phyloP scores from a whole-genome alignment of 2,888 invertebrate genomes.

The Hydriomena furcata region DNA sequence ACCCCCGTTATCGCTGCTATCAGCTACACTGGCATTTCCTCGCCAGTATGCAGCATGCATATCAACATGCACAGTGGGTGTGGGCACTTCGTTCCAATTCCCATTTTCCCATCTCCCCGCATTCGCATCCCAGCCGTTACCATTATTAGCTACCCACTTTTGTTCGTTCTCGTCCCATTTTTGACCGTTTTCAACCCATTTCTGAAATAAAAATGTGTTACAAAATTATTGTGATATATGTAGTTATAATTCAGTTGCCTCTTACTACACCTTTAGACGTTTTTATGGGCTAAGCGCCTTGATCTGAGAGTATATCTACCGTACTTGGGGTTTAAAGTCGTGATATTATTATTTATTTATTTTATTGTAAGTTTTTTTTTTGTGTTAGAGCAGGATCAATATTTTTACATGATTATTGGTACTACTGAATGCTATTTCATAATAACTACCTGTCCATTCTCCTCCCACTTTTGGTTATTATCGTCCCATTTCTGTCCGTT shows the following conservation, averaged over 20 bases:
- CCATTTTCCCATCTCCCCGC: constrained; percentile 62
- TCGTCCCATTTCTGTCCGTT: constrained; percentile 51
- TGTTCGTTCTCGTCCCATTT: constrained; percentile 49
- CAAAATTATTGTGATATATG: too few species aligned
- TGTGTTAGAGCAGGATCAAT: too few species aligned
- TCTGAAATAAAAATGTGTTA: constrained; percentile 25
- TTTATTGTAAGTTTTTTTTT: too few species aligned
- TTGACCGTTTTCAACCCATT: constrained; percentile 48
- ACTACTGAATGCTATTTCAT: too few species aligned
- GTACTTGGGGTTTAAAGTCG: too few species aligned
- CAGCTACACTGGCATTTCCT: constrained; percentile 72
- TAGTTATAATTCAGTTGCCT: too few species aligned
- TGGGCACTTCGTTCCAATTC: constrained; percentile 72
- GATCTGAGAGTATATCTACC: too few species aligned
- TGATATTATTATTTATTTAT: too few species aligned
- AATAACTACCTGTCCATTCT: constrained; percentile 47
- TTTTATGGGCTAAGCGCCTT: too few species aligned
- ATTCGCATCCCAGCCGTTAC: constrained; percentile 59
- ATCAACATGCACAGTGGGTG: constrained; percentile 74
- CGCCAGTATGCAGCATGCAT: constrained; percentile 74
- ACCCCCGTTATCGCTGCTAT: constrained; percentile 81
- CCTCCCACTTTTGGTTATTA: constrained; percentile 55
- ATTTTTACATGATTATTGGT: too few species aligned
- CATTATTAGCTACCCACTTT: constrained; percentile 53
- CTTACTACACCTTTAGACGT: too few species aligned